Percentiles rank a stretch among this genome's conserved stretches.
Evolutionary conservation across 2,888 invertebrate species (phyloP).

Genomic region (Drosophila niveifrons): DNA sequence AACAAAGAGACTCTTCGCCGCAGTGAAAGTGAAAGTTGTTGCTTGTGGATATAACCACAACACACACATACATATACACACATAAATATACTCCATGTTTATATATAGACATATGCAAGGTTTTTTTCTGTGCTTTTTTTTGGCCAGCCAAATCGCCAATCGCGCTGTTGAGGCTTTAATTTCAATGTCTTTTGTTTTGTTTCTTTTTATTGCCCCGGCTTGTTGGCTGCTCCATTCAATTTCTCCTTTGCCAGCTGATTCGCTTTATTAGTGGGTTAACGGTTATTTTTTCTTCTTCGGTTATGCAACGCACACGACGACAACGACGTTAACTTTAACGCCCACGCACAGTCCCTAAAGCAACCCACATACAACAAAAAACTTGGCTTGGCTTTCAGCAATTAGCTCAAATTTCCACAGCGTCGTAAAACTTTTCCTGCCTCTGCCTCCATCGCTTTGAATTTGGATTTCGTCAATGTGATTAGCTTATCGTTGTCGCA

Average conservation of each 20-base stretch:
- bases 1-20: constrained; percentile 63
- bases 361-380: not conserved
- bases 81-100: constrained; percentile 16
- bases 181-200: constrained; percentile 61
- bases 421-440: constrained; percentile 42
- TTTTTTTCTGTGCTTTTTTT: constrained; percentile 41
- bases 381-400: constrained; percentile 38
- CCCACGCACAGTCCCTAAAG: constrained; percentile 28
- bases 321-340: too few relatives aligned
- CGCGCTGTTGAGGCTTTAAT: constrained; percentile 45
- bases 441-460: constrained; percentile 11
- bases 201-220: constrained; percentile 23
- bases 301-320: constrained; percentile 67
- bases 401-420: constrained; percentile 64
- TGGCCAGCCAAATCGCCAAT: constrained; percentile 51
- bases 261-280: constrained; percentile 56
- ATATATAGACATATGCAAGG: constrained; percentile 54
- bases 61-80: constrained; percentile 20
- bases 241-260: constrained; percentile 52
- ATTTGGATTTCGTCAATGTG: constrained; percentile 13
- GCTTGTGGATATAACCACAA: constrained; percentile 7
- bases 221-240: constrained; percentile 48
- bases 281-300: constrained; percentile 23
- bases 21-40: constrained; percentile 81
- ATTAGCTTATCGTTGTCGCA: constrained; percentile 17